Evolutionary conservation across 1,140 invertebrate genomes (phyloP), one percentile per base, ranked within the genome.

Genomic region (Venustaconcha ellipsiformis): DNA sequence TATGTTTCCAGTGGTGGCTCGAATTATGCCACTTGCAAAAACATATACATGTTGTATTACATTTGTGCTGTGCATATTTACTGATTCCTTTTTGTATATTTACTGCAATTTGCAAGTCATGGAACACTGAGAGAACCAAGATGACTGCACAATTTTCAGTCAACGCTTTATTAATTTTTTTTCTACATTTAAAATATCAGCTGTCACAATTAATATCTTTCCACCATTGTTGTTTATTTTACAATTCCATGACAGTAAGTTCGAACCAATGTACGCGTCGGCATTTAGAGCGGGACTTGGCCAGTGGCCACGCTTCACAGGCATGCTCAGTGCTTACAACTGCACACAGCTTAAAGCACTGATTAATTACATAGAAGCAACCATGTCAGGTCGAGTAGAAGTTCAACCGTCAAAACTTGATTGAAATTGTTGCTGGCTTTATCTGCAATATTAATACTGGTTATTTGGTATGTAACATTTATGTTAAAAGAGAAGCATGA

Each of bases 21-120:
- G n/a, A n/a, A n/a, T n/a, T 80, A 78, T 59, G 72, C 79, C 23
- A 77, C 74, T 20, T 82, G 82, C 11, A 70, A 75, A 71, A 86
- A 85, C 70, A 73, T 82, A 57, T 87, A 83, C 80, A 87, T 87
- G 80, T 72, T 84, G 2, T 86, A 87, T 74, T 87, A 87, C 76
- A 87, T 87, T 67, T 87, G 86, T 68, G 84, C 86, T 68, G 84
- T 87, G 84, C 86, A 87, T 76, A 86, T 84, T 57, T 86, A 85
- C 80, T 86, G 84, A 83, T 87, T 87, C 70, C n/a, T 87, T 23
- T 80, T 80, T 23, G 83, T 85, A 1, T 87, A 87, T 83, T 83
- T 71, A 87, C 86, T 83, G 57, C 82, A 15, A 60, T 73, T n/a
- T 70, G 81, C 20, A 66, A 69, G 17, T 80, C 78, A 11, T 86